phyloP scores from a whole-genome alignment of 2,888 invertebrate genomes.

The Orthosia gothica region DNA sequence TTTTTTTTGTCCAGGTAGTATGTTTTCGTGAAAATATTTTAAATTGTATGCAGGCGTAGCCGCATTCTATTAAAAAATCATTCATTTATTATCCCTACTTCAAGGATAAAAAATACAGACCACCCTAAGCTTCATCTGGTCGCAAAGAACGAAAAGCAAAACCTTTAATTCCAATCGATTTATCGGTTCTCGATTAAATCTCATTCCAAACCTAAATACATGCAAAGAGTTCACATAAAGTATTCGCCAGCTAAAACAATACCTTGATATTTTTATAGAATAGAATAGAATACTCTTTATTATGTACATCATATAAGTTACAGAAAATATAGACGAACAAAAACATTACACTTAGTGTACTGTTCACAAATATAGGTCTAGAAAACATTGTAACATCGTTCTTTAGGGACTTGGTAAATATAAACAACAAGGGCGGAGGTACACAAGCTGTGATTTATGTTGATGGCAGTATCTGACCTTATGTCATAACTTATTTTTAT shows the following conservation, averaged over 20 bases:
- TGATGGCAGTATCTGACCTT: constrained; percentile 71
- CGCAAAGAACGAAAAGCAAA: neutral
- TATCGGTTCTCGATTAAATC: constrained; percentile 8
- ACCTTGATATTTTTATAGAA: neutral
- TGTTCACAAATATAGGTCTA: constrained; percentile 10
- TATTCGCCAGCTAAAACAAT: neutral
- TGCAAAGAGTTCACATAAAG: neutral
- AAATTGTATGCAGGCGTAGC: no score
- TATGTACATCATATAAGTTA: no score
- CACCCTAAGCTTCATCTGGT: neutral
- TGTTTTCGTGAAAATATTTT: neutral
- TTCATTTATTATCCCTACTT: no score
- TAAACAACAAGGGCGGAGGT: constrained; percentile 68
- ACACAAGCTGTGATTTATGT: constrained; percentile 74
- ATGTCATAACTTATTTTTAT: constrained; percentile 75
- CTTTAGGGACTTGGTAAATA: constrained; percentile 64
- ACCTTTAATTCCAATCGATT: constrained; percentile 4
- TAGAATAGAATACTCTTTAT: no score
- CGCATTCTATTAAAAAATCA: no score
- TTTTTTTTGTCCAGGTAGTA: neutral
- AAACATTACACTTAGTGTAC: no score
- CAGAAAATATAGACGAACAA: no score
- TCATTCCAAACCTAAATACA: neutral
- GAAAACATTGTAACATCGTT: constrained; percentile 39
- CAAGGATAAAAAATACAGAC: neutral